Evolutionary conservation across 2,888 invertebrate species (phyloP), one percentile per base, ranked within the genome.

Genomic region (Frankliniella intonsa): DNA sequence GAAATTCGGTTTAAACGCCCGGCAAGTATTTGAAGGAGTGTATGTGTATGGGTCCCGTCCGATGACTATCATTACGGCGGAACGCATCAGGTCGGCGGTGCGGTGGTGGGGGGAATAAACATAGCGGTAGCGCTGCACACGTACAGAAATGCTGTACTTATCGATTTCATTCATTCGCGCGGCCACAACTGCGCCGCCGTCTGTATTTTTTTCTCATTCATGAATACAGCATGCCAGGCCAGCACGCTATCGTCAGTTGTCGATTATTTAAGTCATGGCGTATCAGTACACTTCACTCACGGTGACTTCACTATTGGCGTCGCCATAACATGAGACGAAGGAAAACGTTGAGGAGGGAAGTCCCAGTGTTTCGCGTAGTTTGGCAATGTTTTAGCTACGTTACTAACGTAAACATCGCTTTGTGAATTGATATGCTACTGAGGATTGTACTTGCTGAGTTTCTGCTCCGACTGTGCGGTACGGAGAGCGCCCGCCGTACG

Each of bases 131-230:
- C 25, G 69, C 69, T 25, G 69, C 22, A 11, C 25, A 25, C 69
- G 69, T 62, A 62, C 62, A 12, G 69, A 22, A 12, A 76, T 12
- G 25, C 69, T 76, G 69, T 76, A 76, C 69, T 76, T 76, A 76
- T 25, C 69, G 69, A 76, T 76, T 76, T 76, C 69, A 76, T 76
- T 76, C 69, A 76, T 76, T 62, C 62, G 69, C 22, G 69, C 25
- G 10, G 69, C 69, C 17, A 7, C 14, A 55, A 55, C 55, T 14
- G 55, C 55, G 55, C 14, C 55, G 55, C 55, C 55, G 55, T 55
- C 55, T 55, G 17, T 0, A 12, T 22, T 25, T 22, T 25, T 25
- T 25, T 10, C 25, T 8, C 12, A n/a, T 9, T 25, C 69, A 12
- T 2, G 25, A 25, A 22, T 25, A 22, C 2, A 38, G 38, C 5